Evolutionary conservation across 2,797 vertebrate genomes (phyloP), one percentile per base, ranked within the genome.

Genomic region (Crax fasciolata): DNA sequence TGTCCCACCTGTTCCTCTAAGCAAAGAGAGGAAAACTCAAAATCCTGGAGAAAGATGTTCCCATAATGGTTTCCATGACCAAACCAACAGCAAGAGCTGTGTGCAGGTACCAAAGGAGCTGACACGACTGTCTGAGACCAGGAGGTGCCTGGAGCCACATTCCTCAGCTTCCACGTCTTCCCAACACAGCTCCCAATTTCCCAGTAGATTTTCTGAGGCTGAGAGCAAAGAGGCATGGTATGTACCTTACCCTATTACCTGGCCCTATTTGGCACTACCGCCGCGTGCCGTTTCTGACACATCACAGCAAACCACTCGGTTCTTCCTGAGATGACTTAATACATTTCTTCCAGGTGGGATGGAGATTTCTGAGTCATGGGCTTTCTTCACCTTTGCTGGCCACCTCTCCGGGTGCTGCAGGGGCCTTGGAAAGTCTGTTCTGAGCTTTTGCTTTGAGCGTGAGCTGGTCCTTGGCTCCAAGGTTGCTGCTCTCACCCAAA

Each of bases 391-490:
- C 62, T 77, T 24, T 35, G 35, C 35, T 35, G 35, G 66, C 20
- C 28, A 24, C 2, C 41, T 38, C 73, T 25, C 25, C n/a, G 79
- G 46, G 43, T 70, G 82, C 81, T 1, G 11, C 1, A 2, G 61
- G 32, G 73, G 28, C 74, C 81, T 73, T 84, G 75, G 28, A 10
- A 70, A 82, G 17, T 15, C 41, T 59, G 8, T 4, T 39, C 74
- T 84, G 81, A 82, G 71, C 39, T 90, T 43, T 38, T 35, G 12
- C 51, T 90, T 89, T 51, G 4, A 73, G 80, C 35, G 4, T 6
- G 49, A 93, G n/a, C 74, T 71, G 49, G 7, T 23, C 81, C 68
- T 91, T 91, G 68, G 52, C 63, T 79, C 70, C 63, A 44, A 70
- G 90, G 81, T 5, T 55, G 38, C 4, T 67, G 51, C 80, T 76